These are phyloP conservation scores for Chrysolina americana DNA, from an alignment of 2,888 invertebrate genomes.

Conservation along the genomic window DNA sequence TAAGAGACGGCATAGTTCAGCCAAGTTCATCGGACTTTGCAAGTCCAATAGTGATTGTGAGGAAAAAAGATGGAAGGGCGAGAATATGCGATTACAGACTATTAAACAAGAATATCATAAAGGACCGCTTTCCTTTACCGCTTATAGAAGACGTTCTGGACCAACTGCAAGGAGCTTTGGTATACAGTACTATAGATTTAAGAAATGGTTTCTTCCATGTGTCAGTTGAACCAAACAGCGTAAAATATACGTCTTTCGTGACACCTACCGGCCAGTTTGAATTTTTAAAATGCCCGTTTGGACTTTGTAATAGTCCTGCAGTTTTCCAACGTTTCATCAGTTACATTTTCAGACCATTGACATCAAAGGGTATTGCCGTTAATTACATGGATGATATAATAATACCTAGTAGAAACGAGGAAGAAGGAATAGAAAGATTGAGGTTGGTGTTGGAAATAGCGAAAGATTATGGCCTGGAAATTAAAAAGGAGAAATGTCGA, in stretches of 20 bases:
- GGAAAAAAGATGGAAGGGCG: slow-evolving; percentile 42
- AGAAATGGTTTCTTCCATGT: slow-evolving; percentile 65
- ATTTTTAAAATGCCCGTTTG: slow-evolving; percentile 65
- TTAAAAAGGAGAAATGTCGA: too few species aligned
- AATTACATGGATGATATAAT: slow-evolving; percentile 46
- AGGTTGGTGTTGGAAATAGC: too few species aligned
- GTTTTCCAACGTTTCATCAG: slow-evolving; percentile 37
- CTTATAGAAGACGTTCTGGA: slow-evolving; percentile 52
- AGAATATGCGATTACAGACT: slow-evolving; percentile 44
- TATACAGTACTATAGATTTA: slow-evolving; percentile 37
- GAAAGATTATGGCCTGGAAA: too few species aligned
- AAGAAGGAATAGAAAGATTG: slow-evolving; percentile 37
- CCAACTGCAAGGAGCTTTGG: slow-evolving; percentile 56
- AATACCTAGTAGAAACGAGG: slow-evolving; percentile 35
- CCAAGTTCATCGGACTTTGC: slow-evolving; percentile 52
- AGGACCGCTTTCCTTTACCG: slow-evolving; percentile 54
- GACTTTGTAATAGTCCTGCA: slow-evolving; percentile 52
- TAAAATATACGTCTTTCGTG: slow-evolving; percentile 65
- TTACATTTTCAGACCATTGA: slow-evolving; percentile 31
- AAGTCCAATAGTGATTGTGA: slow-evolving; percentile 49
- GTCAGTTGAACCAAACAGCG: slow-evolving; percentile 50
- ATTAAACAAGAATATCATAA: slow-evolving; percentile 45
- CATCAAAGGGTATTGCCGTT: slow-evolving; percentile 21
- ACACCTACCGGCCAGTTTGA: slow-evolving; percentile 64
- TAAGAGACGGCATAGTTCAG: slow-evolving; percentile 45